Base-by-base conservation (phyloP, 2,113 vertebrate species). In the Myotis brandtii region DNA sequence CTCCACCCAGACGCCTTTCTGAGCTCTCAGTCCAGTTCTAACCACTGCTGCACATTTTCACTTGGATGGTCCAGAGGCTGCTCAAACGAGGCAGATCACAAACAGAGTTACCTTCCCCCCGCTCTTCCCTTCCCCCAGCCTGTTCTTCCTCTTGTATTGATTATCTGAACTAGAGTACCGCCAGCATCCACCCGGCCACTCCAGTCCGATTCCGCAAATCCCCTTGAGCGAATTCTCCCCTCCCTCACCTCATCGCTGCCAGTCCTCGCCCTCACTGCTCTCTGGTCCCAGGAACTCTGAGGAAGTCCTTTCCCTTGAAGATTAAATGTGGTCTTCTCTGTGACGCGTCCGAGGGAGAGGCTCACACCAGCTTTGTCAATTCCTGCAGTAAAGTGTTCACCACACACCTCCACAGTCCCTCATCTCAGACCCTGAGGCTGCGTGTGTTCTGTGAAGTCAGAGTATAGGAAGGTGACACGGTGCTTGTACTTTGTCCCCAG, bases 391-490 rank as follows among this genome's bases (percentile, higher is more conserved):
- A 69, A 6, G 25, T 50, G 77, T 50, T 37, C 37, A 1, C 43
- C 23, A 32, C 34, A 4, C 59, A 7, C 43, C 14, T 16, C 54
- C 62, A 21, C 9, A 20, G 1, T 17, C 73, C 40, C 6, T 59
- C 5, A 23, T 21, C 73, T 43, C 5, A 13, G 67, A 43, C 73
- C 40, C 30, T 50, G 34, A 34, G 20, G 72, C 21, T 37, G 56
- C 34, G 0, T 73, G 1, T 21, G 34, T 64, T 70, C 10, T 77
- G 17, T 92, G 18, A 16, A 12, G 20, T 54, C 14, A 9, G 20
- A 64, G 8, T 50, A 40, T n/a, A 4, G 32, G 64, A 86, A 79
- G n/a, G 56, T 62, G 30, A 5, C 3, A 0, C 0, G 0, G 23
- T 23, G 50, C 43, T 69, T 11, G 3, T 59, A 9, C 54, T 46